These are phyloP conservation scores for Stigmatopora nigra DNA, from an alignment of 2,113 vertebrate genomes.

Conservation along the genomic window DNA sequence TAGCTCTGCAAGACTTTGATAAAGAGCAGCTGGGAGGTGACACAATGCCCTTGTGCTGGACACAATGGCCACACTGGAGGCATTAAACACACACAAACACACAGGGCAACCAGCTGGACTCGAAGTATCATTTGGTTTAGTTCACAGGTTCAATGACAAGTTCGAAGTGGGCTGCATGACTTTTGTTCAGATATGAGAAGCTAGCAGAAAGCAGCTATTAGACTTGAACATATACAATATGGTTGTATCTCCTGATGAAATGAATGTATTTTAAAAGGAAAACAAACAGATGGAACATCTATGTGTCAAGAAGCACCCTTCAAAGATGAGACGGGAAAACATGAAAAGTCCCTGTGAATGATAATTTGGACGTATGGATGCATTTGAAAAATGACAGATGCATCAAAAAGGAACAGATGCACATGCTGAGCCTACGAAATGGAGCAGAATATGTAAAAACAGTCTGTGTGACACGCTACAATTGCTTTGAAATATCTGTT, in stretches of 20 bases:
- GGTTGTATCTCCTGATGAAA: background rate
- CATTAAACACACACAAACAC: slow-evolving; percentile 23
- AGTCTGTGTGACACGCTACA: slow-evolving; percentile 47
- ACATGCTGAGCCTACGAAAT: slow-evolving; percentile 42
- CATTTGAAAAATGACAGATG: slow-evolving; percentile 42
- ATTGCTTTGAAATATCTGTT: slow-evolving; percentile 39
- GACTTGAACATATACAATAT: background rate
- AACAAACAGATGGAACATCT: slow-evolving; percentile 30
- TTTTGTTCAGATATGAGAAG: slow-evolving; percentile 19
- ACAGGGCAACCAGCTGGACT: slow-evolving; percentile 37
- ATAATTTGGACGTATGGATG: slow-evolving; percentile 68
- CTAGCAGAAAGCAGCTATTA: slow-evolving; percentile 8
- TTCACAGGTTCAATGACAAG: slow-evolving; percentile 32
- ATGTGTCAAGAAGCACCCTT: slow-evolving; percentile 37
- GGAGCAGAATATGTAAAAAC: slow-evolving; percentile 56
- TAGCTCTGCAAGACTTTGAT: slow-evolving; percentile 55
- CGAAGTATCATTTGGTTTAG: slow-evolving; percentile 34
- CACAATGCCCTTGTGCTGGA: slow-evolving; percentile 49
- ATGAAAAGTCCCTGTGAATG: slow-evolving; percentile 71
- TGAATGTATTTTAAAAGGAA: slow-evolving; percentile 14
- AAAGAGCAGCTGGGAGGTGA: slow-evolving; percentile 53
- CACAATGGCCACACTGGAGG: slow-evolving; percentile 29
- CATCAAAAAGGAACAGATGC: slow-evolving; percentile 42
- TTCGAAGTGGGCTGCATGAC: slow-evolving; percentile 24
- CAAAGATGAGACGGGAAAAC: slow-evolving; percentile 64